phyloP scores from a whole-genome alignment of 2,113 vertebrate genomes.

The Polypterus senegalus region DNA sequence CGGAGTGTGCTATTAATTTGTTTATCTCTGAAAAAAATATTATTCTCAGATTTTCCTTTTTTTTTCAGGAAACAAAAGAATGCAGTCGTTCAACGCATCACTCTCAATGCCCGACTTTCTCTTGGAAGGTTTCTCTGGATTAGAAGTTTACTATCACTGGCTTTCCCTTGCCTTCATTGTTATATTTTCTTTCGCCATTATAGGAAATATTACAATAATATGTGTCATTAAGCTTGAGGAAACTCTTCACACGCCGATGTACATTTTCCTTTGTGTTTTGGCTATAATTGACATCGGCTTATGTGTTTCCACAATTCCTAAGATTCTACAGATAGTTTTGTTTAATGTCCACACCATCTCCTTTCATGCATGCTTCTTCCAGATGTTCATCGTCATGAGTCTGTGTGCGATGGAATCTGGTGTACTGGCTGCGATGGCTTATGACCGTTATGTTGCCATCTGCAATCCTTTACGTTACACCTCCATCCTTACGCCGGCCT shows the following conservation, averaged over 20 bases:
- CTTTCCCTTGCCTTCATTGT: background rate
- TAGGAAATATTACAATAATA: background rate
- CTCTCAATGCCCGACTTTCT: background rate
- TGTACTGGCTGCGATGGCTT: too few species aligned
- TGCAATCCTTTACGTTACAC: slow-evolving; percentile 31
- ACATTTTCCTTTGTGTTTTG: slow-evolving; percentile 35
- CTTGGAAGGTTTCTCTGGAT: background rate
- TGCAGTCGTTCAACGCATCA: too few species aligned
- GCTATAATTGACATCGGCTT: slow-evolving; percentile 30
- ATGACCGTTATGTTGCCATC: too few species aligned
- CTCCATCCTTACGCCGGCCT: slow-evolving; percentile 21
- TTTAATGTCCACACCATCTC: slow-evolving; percentile 22
- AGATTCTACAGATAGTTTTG: slow-evolving; percentile 36
- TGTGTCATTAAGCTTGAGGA: background rate
- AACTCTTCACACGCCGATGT: slow-evolving; percentile 31
- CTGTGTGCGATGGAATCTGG: too few species aligned
- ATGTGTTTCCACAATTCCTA: slow-evolving; percentile 33
- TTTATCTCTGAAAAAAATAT: too few species aligned
- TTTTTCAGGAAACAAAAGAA: too few species aligned
- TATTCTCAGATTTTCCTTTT: too few species aligned
- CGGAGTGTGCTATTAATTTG: too few species aligned
- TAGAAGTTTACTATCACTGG: background rate
- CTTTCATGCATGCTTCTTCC: slow-evolving; percentile 30
- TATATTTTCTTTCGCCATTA: background rate
- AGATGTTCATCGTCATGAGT: slow-evolving; percentile 31